Conservation (phyloP, 2,113 vertebrate genomes). For the Crotalus tigris region DNA sequence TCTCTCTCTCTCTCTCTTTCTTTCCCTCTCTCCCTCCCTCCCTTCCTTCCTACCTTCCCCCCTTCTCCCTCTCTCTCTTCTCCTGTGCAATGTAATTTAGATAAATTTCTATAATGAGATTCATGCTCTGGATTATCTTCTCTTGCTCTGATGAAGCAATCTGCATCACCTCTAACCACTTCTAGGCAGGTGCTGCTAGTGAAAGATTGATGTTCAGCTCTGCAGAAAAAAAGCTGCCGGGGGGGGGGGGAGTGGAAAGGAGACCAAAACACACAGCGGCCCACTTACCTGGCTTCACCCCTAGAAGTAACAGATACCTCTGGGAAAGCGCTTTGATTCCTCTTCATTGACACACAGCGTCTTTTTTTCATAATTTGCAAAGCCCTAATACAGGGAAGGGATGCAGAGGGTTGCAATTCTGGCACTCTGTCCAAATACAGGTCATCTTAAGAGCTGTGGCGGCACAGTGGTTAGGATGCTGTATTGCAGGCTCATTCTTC, state of each 20-base stretch:
- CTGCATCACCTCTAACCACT: neutral
- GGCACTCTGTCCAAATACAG: neutral
- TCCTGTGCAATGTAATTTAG: neutral
- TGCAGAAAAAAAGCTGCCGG: neutral
- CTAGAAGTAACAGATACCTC: neutral
- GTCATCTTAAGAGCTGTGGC: neutral
- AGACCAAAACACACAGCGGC: neutral
- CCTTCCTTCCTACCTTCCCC: rapidly evolving
- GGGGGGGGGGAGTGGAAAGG: neutral
- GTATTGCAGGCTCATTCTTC: neutral
- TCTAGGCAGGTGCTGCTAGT: neutral
- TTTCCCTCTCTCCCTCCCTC: rapidly evolving
- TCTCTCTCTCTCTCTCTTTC: no score
- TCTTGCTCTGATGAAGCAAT: neutral
- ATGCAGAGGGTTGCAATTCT: neutral
- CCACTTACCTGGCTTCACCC: neutral
- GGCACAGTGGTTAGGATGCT: neutral
- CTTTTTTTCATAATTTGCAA: neutral
- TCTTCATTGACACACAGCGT: neutral
- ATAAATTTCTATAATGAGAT: neutral
- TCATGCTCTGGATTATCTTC: neutral
- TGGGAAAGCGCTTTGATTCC: neutral
- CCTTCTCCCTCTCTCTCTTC: neutral
- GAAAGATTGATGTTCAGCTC: neutral
- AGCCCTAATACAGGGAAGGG: neutral